Base-by-base conservation (phyloP, 2,888 invertebrate species). In the Ochropleura plecta region DNA sequence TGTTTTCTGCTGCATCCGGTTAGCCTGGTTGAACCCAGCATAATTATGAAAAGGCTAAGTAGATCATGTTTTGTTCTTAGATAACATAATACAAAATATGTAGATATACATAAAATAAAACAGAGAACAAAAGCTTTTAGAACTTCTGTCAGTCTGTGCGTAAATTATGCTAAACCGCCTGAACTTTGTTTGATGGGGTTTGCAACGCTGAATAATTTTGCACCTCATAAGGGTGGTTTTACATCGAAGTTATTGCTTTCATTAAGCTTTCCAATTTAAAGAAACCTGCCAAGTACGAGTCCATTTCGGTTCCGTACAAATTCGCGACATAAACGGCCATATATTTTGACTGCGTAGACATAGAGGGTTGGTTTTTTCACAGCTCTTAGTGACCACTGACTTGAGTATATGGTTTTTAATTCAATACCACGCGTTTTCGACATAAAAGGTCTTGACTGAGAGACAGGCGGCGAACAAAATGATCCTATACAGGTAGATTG, bases 131-230 rank as follows among this genome's bases (percentile, higher is more conserved):
- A 79, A 71, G 69, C 72, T 82, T 80, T 64, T 62, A 83, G n/a
- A 70, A 79, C 53, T 83, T 75, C 63, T 63, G 49, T 77, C 70
- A 16, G 71, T 70, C 76, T 76, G 81, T 72, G 64, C 72, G 72
- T 76, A 76, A 84, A 82, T 84, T 82, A 82, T 82, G 84, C 64
- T 81, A 82, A 79, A 82, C 72, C 76, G 59, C 8, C 66, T 63
- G 63, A 83, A 82, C 76, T 83, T 82, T 72, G 84, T 72, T 44
- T 76, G 82, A 84, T 83, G 20, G 81, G 76, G 70, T 83, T 80
- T 70, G 44, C 60, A 14, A 75, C 57, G 55, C 55, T 70, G 70
- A 79, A 81, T 81, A 82, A 82, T 80, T 80, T 70, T 51, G 72
- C 44, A 69, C 80, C 59, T 48, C 55, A 60, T 59, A 67, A 76